Base-by-base conservation (phyloP, 2,888 invertebrate species). In the Mantis religiosa region DNA sequence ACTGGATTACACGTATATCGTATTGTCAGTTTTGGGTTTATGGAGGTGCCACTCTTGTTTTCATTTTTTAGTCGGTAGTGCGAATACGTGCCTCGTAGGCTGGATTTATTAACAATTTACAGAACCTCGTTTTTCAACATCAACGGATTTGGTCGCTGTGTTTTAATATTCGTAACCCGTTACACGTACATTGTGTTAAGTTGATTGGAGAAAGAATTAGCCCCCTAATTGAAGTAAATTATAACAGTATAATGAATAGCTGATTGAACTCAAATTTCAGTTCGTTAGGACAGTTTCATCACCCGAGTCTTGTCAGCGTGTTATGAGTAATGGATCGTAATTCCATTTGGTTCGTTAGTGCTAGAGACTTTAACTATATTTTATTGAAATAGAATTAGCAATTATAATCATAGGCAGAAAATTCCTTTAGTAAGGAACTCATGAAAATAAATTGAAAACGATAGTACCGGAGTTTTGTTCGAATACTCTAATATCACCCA, bases 221-320 rank as follows among this genome's bases (percentile, higher is more conserved):
- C 54, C 6, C 54, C 25, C 54, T 71, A 71, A 71, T 71, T 71
- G 54, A 71, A 71, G 54, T 71, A 71, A 71, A 71, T 71, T 71
- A 71, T 71, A 71, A 71, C 54, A 71, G 27, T 15, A 47, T 28
- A 86, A 86, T 86, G 86, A 86, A 86, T 81, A 71, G 81, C 30
- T 86, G 81, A 86, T 86, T 86, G 86, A 81, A 81, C 86, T 54
- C 71, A 81, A 86, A 81, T 86, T 41, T 86, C 25, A 86, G 86
- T 86, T 86, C 71, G 85, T 85, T 85, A 54, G 28, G 54, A 47
- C 85, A 85, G 54, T 81, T 86, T 28, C 20, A 81, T 86, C 54
- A 71, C 54, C 15, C 54, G 54, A 71, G 54, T 71, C 54, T 71
- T 71, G 54, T 71, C 54, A 71, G 54, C 54, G 54, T 20, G 54